Conservation (phyloP, 2,113 vertebrate genomes). For the Macrotus californicus region DNA sequence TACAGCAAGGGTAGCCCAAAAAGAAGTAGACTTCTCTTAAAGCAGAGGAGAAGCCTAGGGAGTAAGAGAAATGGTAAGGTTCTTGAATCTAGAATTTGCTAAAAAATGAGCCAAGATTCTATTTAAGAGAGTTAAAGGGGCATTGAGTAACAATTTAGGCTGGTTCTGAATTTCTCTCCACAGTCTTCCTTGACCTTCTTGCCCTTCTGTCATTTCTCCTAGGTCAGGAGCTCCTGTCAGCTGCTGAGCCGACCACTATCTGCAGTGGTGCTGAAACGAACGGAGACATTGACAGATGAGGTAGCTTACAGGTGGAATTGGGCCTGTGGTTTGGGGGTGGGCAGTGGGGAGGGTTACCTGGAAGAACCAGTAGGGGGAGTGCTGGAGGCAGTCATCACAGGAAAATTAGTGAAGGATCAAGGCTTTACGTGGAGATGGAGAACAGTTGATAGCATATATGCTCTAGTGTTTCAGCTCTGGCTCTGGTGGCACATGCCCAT, state of each 20-base stretch:
- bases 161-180: background rate
- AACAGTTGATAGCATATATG: background rate
- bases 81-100: constrained; percentile 16
- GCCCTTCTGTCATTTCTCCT: background rate
- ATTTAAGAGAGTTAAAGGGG: background rate
- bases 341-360: background rate
- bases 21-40: background rate
- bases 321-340: background rate
- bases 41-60: background rate
- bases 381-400: background rate
- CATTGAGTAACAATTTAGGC: background rate
- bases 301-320: constrained; percentile 43
- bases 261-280: constrained; percentile 64
- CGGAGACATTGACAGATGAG: constrained; percentile 63
- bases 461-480: background rate
- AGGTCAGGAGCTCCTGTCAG: constrained; percentile 76
- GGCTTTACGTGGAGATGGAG: background rate
- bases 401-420: background rate
- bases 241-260: constrained; percentile 76
- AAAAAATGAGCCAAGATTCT: background rate
- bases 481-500: background rate
- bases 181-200: background rate
- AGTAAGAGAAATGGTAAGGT: background rate
- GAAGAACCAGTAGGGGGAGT: background rate
- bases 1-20: background rate